Conservation (phyloP, 2,797 vertebrate species). For the Babyrousa celebensis region DNA sequence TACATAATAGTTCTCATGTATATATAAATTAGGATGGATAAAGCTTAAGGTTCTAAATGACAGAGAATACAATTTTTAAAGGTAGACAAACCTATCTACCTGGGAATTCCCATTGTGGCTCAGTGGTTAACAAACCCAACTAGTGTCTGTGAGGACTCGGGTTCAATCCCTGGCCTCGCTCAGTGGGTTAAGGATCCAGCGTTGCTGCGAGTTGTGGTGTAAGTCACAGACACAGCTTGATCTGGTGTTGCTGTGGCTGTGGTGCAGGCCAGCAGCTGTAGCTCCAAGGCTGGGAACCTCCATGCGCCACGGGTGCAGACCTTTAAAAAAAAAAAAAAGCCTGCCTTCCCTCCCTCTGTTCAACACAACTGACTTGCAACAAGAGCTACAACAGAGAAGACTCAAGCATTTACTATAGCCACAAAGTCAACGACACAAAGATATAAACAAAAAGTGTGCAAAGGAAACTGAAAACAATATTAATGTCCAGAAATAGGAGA, state of each 20-base stretch:
- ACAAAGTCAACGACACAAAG: slow-evolving; percentile 38
- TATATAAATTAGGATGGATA: slow-evolving; percentile 37
- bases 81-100: neutral
- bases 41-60: slow-evolving; percentile 63
- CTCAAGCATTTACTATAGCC: neutral
- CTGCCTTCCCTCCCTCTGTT: neutral
- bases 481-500: neutral
- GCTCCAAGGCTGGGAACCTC: too few relatives aligned
- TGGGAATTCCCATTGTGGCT: too few relatives aligned
- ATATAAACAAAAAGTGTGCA: slow-evolving; percentile 28
- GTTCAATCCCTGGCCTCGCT: too few relatives aligned
- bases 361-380: slow-evolving; percentile 6
- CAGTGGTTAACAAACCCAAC: too few relatives aligned
- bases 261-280: too few relatives aligned
- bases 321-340: neutral
- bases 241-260: too few relatives aligned
- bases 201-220: too few relatives aligned
- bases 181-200: too few relatives aligned
- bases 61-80: slow-evolving; percentile 48
- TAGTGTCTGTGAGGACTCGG: too few relatives aligned
- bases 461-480: slow-evolving; percentile 63
- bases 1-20: neutral
- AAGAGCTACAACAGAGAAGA: neutral
- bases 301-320: too few relatives aligned
- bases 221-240: too few relatives aligned